Evolutionary conservation across 2,797 vertebrate genomes (phyloP).

Genomic region (Hapalemur alaotrensis): DNA sequence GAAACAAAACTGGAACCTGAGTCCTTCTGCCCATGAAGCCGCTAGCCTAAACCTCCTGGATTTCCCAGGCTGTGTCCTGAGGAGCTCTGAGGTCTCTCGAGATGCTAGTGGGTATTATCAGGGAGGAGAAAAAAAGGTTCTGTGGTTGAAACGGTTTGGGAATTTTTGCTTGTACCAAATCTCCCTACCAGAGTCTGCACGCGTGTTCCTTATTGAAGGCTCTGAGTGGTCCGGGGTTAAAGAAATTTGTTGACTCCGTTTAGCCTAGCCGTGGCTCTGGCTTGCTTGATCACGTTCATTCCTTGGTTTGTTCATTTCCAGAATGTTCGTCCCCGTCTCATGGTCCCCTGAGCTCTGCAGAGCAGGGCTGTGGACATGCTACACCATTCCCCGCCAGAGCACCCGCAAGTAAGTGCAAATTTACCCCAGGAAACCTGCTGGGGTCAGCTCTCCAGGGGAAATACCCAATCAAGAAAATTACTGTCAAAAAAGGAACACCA

Average conservation of each 20-base stretch:
- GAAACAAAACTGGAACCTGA: fast-evolving
- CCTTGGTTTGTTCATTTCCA: neutral
- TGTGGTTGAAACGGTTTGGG: neutral
- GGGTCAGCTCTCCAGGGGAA: neutral
- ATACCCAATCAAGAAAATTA: neutral
- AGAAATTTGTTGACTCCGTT: neutral
- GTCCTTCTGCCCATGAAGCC: neutral
- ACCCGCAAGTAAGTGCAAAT: neutral
- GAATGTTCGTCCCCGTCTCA: neutral
- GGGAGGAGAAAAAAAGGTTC: neutral
- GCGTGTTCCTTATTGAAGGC: neutral
- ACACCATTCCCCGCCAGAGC: neutral
- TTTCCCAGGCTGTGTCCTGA: neutral
- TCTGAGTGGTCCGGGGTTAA: neutral
- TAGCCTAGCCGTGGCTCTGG: neutral
- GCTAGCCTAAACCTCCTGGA: neutral
- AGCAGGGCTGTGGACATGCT: neutral
- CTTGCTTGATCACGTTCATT: neutral
- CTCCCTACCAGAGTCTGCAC: neutral
- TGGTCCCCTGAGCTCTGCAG: neutral
- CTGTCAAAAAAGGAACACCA: neutral
- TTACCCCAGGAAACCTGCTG: neutral
- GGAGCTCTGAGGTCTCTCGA: neutral
- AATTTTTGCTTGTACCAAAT: neutral
- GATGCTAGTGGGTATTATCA: neutral